Percentiles rank a stretch among this genome's conserved stretches.
phyloP scores from a whole-genome alignment of 1,140 invertebrate genomes.

The Megathymus violae region DNA sequence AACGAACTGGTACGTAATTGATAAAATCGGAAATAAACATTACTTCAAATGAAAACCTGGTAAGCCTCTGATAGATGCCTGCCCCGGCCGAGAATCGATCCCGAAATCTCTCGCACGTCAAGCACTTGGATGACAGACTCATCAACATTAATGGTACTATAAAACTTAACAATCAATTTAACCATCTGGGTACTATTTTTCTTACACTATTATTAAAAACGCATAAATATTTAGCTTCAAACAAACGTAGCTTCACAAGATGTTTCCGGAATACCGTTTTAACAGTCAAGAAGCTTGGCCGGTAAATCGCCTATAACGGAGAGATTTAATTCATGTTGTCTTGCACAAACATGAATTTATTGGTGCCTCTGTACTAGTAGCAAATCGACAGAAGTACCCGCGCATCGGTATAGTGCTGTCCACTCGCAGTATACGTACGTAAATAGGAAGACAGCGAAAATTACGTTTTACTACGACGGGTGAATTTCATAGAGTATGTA shows the following conservation, averaged over 20 bases:
- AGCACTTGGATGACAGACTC: too few species aligned
- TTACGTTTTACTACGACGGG: too few species aligned
- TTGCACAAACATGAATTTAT: constrained; percentile 53
- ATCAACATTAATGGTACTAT: too few species aligned
- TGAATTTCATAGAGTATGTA: too few species aligned
- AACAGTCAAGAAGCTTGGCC: constrained; percentile 23
- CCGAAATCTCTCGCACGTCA: too few species aligned
- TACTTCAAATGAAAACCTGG: too few species aligned
- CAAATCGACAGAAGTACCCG: constrained; percentile 51
- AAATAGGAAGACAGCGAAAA: not conserved
- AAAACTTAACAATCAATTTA: not conserved
- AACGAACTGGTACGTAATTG: too few species aligned
- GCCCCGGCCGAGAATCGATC: too few species aligned
- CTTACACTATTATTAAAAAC: constrained; percentile 25
- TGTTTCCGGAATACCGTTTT: constrained; percentile 29
- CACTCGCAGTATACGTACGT: not conserved
- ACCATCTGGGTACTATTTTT: constrained; percentile 26
- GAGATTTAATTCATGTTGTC: constrained; percentile 50
- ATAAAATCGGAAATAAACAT: too few species aligned
- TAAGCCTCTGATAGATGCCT: too few species aligned
- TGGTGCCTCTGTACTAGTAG: constrained; percentile 45
- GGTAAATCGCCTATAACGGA: constrained; percentile 37
- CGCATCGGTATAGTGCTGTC: constrained; percentile 32
- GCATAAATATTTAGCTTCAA: constrained; percentile 31
- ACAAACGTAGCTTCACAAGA: constrained; percentile 25